A percentile compares a stretch with the other conserved stretches of the same genome.
These are phyloP conservation scores for Alcis repandata DNA, from an alignment of 2,888 invertebrate genomes.

Conservation along the genomic window DNA sequence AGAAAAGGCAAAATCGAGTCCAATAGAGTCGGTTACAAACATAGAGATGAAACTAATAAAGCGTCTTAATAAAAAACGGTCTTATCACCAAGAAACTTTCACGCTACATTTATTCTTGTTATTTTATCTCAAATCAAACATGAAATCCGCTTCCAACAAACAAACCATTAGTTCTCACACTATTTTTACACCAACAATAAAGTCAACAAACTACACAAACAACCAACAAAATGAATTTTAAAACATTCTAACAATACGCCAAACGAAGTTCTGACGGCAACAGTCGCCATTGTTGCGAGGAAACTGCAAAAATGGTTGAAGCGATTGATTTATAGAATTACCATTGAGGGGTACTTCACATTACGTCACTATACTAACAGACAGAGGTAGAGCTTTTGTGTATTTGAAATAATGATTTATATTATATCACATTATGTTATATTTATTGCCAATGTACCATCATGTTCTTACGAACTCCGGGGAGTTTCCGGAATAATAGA, in stretches of 20 bases:
- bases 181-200: constrained; percentile 11
- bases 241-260: constrained; percentile 25
- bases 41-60: no score
- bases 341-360: constrained; percentile 55
- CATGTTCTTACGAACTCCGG: no score
- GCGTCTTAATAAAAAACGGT: no score
- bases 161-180: neutral
- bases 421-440: no score
- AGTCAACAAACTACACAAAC: constrained; percentile 22
- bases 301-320: constrained; percentile 47
- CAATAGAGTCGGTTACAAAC: no score
- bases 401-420: neutral
- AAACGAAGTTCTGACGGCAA: constrained; percentile 21
- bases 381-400: constrained; percentile 4
- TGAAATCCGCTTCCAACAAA: neutral
- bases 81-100: no score
- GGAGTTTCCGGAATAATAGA: no score
- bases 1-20: no score
- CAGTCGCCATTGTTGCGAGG: constrained; percentile 33
- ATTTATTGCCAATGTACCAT: no score
- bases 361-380: constrained; percentile 17
- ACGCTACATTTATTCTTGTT: neutral
- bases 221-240: constrained; percentile 22
- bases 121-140: neutral
- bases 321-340: constrained; percentile 77